Conservation (phyloP, 2,113 vertebrate genomes). For the Ailuropoda melanoleuca region DNA sequence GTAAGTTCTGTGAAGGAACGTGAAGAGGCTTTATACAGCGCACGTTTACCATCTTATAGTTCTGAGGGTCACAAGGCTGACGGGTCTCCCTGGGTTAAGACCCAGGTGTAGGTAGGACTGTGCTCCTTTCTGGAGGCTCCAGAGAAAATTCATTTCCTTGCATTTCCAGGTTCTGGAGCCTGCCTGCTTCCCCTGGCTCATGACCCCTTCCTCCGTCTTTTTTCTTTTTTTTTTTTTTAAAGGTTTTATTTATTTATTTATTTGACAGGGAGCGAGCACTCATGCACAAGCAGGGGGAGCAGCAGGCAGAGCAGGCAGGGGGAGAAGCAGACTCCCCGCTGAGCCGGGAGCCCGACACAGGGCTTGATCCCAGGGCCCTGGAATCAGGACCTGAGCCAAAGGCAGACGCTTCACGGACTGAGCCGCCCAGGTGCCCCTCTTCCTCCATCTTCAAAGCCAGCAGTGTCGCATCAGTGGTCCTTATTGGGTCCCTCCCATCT, state of each 20-base stretch:
- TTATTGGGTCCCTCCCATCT: no score
- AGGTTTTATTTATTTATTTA: no score
- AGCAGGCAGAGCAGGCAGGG: no score
- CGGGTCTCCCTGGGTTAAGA: rapidly evolving
- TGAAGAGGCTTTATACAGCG: background rate
- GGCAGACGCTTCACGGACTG: no score
- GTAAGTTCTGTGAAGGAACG: background rate
- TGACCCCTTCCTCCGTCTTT: background rate
- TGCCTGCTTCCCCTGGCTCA: background rate
- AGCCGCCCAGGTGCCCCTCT: no score
- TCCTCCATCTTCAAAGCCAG: background rate
- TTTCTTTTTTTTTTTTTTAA: no score
- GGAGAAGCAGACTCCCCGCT: no score
- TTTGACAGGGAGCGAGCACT: no score
- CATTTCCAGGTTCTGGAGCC: background rate
- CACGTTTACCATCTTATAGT: background rate
- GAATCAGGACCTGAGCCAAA: no score
- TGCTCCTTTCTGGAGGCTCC: background rate
- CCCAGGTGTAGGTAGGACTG: background rate
- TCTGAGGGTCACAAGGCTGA: background rate
- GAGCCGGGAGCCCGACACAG: no score
- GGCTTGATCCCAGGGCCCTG: no score
- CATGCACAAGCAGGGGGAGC: no score
- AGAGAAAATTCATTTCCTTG: background rate
- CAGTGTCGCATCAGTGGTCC: rapidly evolving